These are phyloP conservation scores for Hirundo rustica DNA, from an alignment of 2,797 vertebrate species.

Conservation along the genomic window DNA sequence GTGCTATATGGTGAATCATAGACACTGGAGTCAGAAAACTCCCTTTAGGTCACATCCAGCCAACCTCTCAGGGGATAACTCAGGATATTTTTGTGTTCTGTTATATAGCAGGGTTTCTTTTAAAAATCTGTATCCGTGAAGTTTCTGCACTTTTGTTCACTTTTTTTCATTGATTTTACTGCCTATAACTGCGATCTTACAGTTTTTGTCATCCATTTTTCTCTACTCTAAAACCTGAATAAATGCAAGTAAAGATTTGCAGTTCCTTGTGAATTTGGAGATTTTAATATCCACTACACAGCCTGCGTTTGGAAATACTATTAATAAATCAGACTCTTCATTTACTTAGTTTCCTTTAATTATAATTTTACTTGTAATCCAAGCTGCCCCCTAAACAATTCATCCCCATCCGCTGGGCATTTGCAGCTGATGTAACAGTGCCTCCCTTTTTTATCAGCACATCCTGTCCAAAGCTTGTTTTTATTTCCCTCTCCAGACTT, in stretches of 20 bases:
- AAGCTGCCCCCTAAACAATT: background rate
- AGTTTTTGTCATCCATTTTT: background rate
- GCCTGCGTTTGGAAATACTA: background rate
- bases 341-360: slow-evolving; percentile 25
- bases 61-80: background rate
- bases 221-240: background rate
- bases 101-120: background rate
- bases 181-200: background rate
- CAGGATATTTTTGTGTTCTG: slow-evolving; percentile 31
- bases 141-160: background rate
- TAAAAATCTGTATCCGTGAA: background rate
- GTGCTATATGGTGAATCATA: slow-evolving; percentile 21
- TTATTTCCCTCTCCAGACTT: background rate
- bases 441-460: slow-evolving; percentile 32
- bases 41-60: slow-evolving; percentile 19
- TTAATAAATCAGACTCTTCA: background rate
- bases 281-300: background rate
- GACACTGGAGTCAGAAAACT: background rate
- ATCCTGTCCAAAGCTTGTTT: slow-evolving; percentile 32
- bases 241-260: background rate
- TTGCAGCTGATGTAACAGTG: slow-evolving; percentile 45
- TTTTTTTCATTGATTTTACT: background rate
- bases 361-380: background rate
- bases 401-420: background rate
- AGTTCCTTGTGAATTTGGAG: background rate